Conservation (phyloP, 2,888 invertebrate species). For the Anoncus sp. region DNA sequence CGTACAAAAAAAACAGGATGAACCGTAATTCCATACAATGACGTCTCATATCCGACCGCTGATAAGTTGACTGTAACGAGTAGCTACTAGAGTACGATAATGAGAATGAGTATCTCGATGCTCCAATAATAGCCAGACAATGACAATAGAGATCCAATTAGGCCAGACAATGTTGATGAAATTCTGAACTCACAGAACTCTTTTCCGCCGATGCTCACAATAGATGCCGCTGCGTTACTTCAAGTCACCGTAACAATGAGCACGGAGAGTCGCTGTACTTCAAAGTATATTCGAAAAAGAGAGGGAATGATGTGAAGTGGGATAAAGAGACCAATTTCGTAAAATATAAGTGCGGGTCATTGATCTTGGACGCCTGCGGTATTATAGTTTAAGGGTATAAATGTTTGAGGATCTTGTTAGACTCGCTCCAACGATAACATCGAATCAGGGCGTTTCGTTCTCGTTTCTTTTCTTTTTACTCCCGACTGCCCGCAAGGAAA, state of each 20-base stretch:
- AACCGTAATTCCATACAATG: not conserved
- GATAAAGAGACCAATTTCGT: conserved; percentile 6
- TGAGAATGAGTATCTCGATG: not conserved
- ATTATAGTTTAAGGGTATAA: conserved; percentile 23
- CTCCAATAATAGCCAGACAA: not conserved
- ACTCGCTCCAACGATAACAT: conserved; percentile 41
- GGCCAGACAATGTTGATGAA: conserved; percentile 26
- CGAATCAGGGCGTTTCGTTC: conserved; percentile 49
- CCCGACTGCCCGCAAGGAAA: no score
- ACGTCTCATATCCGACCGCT: not conserved
- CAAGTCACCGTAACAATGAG: not conserved
- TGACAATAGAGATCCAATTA: conserved; percentile 8
- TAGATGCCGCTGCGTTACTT: conserved; percentile 1
- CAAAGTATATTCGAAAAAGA: conserved; percentile 27
- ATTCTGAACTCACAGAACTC: not conserved
- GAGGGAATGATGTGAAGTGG: not conserved
- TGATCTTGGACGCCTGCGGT: conserved; percentile 32
- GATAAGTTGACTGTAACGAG: not conserved
- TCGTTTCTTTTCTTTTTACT: not conserved
- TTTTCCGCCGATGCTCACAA: not conserved
- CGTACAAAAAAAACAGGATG: not conserved
- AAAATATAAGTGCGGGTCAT: conserved; percentile 38
- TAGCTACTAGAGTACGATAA: not conserved
- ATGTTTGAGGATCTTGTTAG: conserved; percentile 37
- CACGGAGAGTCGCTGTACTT: not conserved